A percentile compares a stretch with the other conserved stretches of the same genome.
phyloP scores from a whole-genome alignment of 23 tunicate genomes.

The Diplosoma virens region DNA sequence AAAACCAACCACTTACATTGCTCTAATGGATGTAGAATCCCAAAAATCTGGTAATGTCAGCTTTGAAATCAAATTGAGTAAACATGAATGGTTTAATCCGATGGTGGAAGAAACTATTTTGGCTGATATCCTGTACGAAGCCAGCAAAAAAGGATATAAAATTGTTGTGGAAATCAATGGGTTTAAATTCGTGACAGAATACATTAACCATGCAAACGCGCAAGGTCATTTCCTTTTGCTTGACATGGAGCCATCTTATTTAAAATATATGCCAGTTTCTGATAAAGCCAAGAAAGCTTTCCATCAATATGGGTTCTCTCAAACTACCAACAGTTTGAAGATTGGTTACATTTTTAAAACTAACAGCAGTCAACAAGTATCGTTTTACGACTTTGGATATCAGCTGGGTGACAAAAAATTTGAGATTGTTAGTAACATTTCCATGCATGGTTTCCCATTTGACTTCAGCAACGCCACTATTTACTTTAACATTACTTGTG shows the following conservation, averaged over 20 bases:
- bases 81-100: too few species aligned
- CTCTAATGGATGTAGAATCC: neutral
- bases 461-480: neutral
- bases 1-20: neutral
- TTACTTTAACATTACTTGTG: slow-evolving; percentile 8
- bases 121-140: neutral
- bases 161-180: neutral
- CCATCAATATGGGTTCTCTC: neutral
- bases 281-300: neutral
- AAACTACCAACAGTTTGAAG: neutral
- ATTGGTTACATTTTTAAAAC: slow-evolving; percentile 19
- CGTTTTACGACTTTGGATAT: slow-evolving; percentile 13
- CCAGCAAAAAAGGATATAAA: neutral
- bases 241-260: neutral
- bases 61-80: neutral
- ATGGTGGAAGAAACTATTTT: too few species aligned
- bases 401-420: slow-evolving; percentile 2
- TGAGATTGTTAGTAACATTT: neutral
- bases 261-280: neutral
- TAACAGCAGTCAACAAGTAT: neutral
- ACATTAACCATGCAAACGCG: neutral
- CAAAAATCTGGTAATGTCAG: neutral
- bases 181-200: neutral
- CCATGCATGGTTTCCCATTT: neutral
- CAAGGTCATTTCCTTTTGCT: neutral